Evolutionary conservation across 1,140 invertebrate genomes (phyloP), one percentile per base, ranked within the genome.

Genomic region (Monochamus saltuarius): DNA sequence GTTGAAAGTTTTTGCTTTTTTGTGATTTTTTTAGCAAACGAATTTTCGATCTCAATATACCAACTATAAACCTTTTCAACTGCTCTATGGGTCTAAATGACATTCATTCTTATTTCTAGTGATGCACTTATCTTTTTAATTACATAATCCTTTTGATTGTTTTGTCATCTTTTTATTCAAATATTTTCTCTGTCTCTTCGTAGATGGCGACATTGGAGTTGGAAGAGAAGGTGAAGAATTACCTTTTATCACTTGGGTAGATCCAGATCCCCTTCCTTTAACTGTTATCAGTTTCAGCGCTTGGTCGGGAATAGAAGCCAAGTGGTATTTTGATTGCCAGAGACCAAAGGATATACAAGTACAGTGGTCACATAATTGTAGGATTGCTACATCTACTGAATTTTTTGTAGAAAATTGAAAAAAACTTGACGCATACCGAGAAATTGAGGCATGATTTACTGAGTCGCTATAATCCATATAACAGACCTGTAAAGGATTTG

Each of bases 261-360:
- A 86, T 68, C 68, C 79, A 1, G 59, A 77, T 38, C 82, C 82
- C 0, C 59, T 85, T 14, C 62, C 76, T 4, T 70, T 86, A 4
- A 79, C 77, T 51, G 82, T 81, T 61, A 83, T 84, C 59, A 82
- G 83, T 66, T 86, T 86, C 55, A 79, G 80, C 19, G 77, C 82
- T 1, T 85, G 83, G 83, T 77, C 72, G n/a, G 78, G 77, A 4
- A 79, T 83, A 1, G 81, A 84, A 62, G 79, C 80, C 0, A 84
- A 83, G 64, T 83, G 84, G 72, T 75, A 80, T 17, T 84, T 81
- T 60, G 80, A 84, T 55, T 86, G 84, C 68, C 79, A 79, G 14
- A 52, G 60, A 17, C 61, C 68, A 38, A 66, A 66, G 42, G 57
- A 61, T 52, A 62, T 52, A 37, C 56, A 66, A 42, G 64, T 65